Base-by-base conservation (phyloP, 2,888 invertebrate species). In the Exephanes ischioxanthus region DNA sequence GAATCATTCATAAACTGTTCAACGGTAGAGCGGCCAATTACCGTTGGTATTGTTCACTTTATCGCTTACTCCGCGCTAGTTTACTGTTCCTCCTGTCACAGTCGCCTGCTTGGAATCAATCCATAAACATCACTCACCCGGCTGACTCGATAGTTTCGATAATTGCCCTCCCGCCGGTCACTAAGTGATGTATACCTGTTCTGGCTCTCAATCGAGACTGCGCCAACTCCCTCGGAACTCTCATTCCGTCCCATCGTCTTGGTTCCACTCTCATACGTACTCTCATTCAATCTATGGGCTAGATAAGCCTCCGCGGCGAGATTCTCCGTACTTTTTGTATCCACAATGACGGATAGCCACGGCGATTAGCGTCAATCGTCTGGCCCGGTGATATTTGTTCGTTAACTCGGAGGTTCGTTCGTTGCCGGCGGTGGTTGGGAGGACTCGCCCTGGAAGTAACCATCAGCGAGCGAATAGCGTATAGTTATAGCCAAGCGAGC, bases 371-470 rank as follows among this genome's bases (percentile, higher is more conserved):
- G 89, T 89, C 87, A 88, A 88, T 84, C 84, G 83, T 80, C 67
- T 55, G 83, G 78, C 45, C 58, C 84, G 80, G 82, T 88, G 88
- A 90, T 89, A 89, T 91, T 91, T 89, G 90, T 90, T 89, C 89
- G 89, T 90, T 90, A 88, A 87, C 87, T 87, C 83, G 66, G 48
- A 41, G 37, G 63, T 63, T 55, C 51, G 76, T 53, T 67, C 67
- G 77, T 85, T 79, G 82, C 80, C 82, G 85, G 79, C 76, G 85
- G 82, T 80, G 58, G 22, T 26, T 11, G 22, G 26, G 11, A 22
- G 22, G 82, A 80, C 76, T 85, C 76, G 76, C 75, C 79, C 79
- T 67, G 76, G 71, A 85, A 82, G 53, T 80, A 82, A 76, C 76
- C 79, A 76, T 82, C 71, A 67, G 79, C 71, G n/a, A 45, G 75